A percentile compares a stretch with the other conserved stretches of the same genome.
phyloP scores from a whole-genome alignment of 2,888 invertebrate genomes.

The Xanthia togata region DNA sequence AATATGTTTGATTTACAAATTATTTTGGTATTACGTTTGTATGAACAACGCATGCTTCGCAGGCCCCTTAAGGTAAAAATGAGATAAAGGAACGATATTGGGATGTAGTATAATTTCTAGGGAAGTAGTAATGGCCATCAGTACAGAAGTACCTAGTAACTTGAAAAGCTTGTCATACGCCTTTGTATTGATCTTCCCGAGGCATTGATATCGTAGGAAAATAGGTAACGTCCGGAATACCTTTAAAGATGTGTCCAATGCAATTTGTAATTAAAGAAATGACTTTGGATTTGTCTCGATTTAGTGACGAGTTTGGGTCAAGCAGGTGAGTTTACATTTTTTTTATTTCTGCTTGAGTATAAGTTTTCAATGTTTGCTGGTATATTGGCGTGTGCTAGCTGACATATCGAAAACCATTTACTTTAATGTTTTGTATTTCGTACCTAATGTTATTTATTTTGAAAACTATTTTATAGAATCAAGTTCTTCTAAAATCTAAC shows the following conservation, averaged over 20 bases:
- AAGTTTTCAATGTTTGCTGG: too few relatives aligned
- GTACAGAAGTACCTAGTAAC: not conserved
- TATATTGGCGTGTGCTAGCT: too few relatives aligned
- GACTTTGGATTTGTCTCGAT: constrained; percentile 10
- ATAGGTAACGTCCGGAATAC: not conserved
- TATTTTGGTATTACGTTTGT: too few relatives aligned
- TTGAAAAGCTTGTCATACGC: constrained; percentile 6
- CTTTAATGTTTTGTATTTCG: too few relatives aligned
- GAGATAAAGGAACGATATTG: constrained; percentile 21
- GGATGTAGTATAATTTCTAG: not conserved
- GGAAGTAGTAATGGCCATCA: not conserved
- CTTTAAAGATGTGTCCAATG: not conserved
- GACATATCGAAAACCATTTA: too few relatives aligned
- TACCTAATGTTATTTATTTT: too few relatives aligned
- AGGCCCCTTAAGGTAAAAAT: constrained; percentile 31
- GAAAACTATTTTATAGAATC: too few relatives aligned
- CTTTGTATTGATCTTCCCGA: not conserved
- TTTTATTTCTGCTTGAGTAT: too few relatives aligned
- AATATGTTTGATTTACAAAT: too few relatives aligned
- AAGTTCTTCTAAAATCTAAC: too few relatives aligned
- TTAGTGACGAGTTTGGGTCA: not conserved
- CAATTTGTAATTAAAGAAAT: constrained; percentile 19
- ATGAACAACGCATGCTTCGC: too few relatives aligned
- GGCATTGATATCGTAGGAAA: not conserved
- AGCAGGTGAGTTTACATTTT: too few relatives aligned